Evolutionary conservation across 2,113 vertebrate genomes (phyloP), one percentile per base, ranked within the genome.

Genomic region (Colossoma macropomum): DNA sequence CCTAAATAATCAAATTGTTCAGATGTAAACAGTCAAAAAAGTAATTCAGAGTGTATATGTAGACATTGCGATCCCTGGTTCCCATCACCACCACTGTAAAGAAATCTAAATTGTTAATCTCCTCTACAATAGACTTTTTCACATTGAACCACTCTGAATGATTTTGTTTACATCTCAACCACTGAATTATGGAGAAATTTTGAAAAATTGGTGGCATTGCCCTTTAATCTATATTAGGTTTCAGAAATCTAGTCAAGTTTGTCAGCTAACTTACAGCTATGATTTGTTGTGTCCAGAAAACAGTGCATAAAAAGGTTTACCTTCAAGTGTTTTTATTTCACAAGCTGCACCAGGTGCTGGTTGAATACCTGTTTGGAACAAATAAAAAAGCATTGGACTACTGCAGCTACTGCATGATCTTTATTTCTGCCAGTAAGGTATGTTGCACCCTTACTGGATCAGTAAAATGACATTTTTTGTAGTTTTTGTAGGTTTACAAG

Each of bases 271-370:
- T 38, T 38, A 38, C 34, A 38, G 34, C 3, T 7, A 38, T 38
- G 52, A 54, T 75, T 19, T 59, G 21, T 21, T 59, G 12, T 54
- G 16, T 54, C 17, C 2, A 54, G 15, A 41, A 32, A 59, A 75
- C 15, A 32, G 5, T 1, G 41, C 41, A 13, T n/a, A 56, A 70
- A 75, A 77, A 50, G 7, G 23, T 73, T 70, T 84, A 95, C 94
- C 91, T 63, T 86, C 92, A 48, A 94, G 87, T 1, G 91, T 84
- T 86, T 95, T 95, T 6, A 86, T 69, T 63, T 94, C 92, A 81
- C 94, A 94, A 50, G 89, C 86, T 25, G 87, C 52, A n/a, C 30
- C 90, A 9, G 92, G 76, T n/a, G 84, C 87, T 1, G 91, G 88
- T 30, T 93, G 91, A 81, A 94, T 91, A 85, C 91, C 93, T 94